phyloP scores from a whole-genome alignment of 2,888 invertebrate genomes.

The Fragum fragum region DNA sequence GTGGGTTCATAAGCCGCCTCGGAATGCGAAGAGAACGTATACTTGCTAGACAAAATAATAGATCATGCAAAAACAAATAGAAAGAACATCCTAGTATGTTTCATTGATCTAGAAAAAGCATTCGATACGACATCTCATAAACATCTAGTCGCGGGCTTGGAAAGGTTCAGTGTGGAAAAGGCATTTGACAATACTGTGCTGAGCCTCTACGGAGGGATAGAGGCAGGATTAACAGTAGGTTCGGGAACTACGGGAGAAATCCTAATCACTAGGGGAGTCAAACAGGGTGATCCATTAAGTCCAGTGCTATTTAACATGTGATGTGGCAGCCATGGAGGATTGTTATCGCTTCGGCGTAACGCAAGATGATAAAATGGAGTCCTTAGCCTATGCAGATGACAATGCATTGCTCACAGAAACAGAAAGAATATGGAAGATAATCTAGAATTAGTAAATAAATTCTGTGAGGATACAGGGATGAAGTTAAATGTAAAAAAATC shows the following conservation, averaged over 20 bases:
- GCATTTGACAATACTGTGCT: background rate
- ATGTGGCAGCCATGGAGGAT: conserved; percentile 24
- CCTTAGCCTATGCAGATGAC: conserved; percentile 42
- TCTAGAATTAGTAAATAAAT: conserved; percentile 24
- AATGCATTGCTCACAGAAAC: conserved; percentile 36
- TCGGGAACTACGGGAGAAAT: conserved; percentile 26
- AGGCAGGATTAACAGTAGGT: background rate
- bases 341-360: conserved; percentile 33
- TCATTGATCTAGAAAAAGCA: background rate
- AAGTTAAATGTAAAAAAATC: conserved; percentile 50
- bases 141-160: background rate
- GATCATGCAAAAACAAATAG: background rate
- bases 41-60: background rate
- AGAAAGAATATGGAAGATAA: conserved; percentile 31
- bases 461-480: conserved; percentile 49
- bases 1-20: conserved; percentile 1
- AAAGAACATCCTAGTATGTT: background rate
- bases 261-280: conserved; percentile 47
- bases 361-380: background rate
- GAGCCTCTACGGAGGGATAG: background rate
- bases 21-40: background rate
- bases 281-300: conserved; percentile 49
- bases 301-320: conserved; percentile 46
- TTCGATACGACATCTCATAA: background rate
- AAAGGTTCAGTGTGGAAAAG: background rate